phyloP scores from a whole-genome alignment of 2,888 invertebrate genomes.

The Neocrepidodera transversa region DNA sequence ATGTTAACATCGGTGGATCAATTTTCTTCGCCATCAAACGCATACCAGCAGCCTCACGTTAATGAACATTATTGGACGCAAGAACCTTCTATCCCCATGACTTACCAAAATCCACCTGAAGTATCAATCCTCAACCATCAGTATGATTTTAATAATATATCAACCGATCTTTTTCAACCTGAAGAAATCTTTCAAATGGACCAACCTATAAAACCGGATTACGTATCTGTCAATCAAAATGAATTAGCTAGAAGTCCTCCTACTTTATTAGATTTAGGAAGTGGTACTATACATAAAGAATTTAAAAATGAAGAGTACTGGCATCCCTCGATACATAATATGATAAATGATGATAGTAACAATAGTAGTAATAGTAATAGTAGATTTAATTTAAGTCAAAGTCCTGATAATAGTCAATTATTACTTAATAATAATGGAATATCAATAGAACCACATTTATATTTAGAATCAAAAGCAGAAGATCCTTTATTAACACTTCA shows the following conservation, averaged over 20 bases:
- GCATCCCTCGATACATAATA: conserved; percentile 64
- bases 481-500: conserved; percentile 43
- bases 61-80: conserved; percentile 58
- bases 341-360: conserved; percentile 62
- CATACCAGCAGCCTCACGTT: conserved; percentile 50
- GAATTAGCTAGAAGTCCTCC: conserved; percentile 69
- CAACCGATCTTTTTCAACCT: conserved; percentile 75
- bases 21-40: conserved; percentile 44
- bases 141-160: conserved; percentile 68
- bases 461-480: conserved; percentile 46
- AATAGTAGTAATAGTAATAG: conserved; percentile 56
- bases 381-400: conserved; percentile 60
- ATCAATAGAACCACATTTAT: conserved; percentile 47
- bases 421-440: conserved; percentile 54
- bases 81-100: conserved; percentile 58
- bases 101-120: conserved; percentile 51
- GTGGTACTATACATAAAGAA: conserved; percentile 71
- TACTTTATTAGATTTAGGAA: conserved; percentile 74
- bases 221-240: conserved; percentile 56
- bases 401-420: conserved; percentile 63
- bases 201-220: conserved; percentile 73
- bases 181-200: conserved; percentile 81
- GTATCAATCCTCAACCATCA: conserved; percentile 55
- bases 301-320: conserved; percentile 69
- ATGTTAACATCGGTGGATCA: conserved; percentile 50